Percentiles rank a stretch among this genome's conserved stretches.
phyloP scores from a whole-genome alignment of 1,140 invertebrate genomes.

The Trinorchestia longiramus region DNA sequence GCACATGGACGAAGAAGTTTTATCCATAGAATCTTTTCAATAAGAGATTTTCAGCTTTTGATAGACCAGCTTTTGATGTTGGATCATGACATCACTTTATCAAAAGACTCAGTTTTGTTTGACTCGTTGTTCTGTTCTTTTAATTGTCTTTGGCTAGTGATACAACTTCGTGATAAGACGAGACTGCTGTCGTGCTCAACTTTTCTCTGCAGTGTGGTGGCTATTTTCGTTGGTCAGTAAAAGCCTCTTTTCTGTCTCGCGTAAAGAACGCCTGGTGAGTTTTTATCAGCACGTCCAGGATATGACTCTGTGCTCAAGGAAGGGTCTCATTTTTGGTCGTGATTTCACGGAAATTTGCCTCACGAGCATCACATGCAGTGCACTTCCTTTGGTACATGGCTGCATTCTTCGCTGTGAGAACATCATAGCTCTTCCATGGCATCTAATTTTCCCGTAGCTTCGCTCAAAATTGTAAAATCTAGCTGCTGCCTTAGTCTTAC shows the following conservation, averaged over 20 bases:
- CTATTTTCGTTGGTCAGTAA: not conserved
- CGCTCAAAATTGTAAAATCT: not conserved
- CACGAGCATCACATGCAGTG: slow-evolving; percentile 6
- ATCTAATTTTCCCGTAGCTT: not conserved
- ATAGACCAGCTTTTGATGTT: not conserved
- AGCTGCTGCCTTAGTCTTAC: not conserved
- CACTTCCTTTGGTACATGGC: not conserved
- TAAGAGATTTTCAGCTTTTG: not conserved
- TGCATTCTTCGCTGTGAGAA: not conserved
- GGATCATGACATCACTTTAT: not conserved
- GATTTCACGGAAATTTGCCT: slow-evolving; percentile 33
- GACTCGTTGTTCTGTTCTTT: not conserved
- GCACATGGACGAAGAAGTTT: not conserved
- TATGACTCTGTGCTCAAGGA: slow-evolving; percentile 20
- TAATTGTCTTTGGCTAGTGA: not conserved
- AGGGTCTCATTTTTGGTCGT: slow-evolving; percentile 15
- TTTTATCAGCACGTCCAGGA: slow-evolving; percentile 19
- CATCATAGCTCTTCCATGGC: not conserved
- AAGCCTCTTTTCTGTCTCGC: not conserved
- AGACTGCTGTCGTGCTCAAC: not conserved
- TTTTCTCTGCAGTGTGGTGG: not conserved
- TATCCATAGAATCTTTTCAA: not conserved
- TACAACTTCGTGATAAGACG: not conserved
- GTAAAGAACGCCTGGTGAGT: not conserved
- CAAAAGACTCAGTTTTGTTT: not conserved